Base-by-base conservation (phyloP, 2,797 vertebrate genomes). In the Podargus strigoides region DNA sequence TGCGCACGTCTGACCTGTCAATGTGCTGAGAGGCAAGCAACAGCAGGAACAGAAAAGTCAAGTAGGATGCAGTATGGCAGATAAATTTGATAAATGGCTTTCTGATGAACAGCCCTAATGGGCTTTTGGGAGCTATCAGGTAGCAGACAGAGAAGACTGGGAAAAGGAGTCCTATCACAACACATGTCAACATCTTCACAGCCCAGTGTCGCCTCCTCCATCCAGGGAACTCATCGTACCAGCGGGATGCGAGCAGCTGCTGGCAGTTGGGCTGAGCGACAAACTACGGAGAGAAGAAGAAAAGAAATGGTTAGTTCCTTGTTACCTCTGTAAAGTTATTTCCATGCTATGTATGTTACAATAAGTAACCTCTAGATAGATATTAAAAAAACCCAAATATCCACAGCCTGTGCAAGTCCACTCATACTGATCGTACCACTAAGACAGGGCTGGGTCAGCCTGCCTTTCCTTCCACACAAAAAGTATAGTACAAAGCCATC, bases 41-140 rank as follows among this genome's bases (percentile, higher is more conserved):
- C 94, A 99, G 98, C 94, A 99, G 98, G 97, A 99, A 98, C 95
- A 99, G 98, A 97, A 99, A 99, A 96, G 99, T 99, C 98, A 99
- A 97, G 97, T 99, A 99, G 36, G 99, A 99, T 36, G 99, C 98
- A 4, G 99, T 99, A 97, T 99, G 99, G 97, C 99, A 99, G 98
- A 99, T 99, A 98, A 99, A 99, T 98, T 99, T 99, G 98, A 99
- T 99, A 97, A 99, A 99, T 92, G 99, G 99, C 96, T 99, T 99
- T 94, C 98, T 98, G 97, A 99, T 99, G 98, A 99, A 99, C 36
- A 99, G 97, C 91, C 99, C 99, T 14, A 98, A 97, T 24, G 98
- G 98, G 97, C 98, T 99, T 97, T 99, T 99, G 56, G 99, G 99
- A 44, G 97, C 98, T 93, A 99, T 98, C 97, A 99, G 96, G 97